phyloP scores from a whole-genome alignment of 2,888 invertebrate species.

The Pristionchus arcanus region DNA sequence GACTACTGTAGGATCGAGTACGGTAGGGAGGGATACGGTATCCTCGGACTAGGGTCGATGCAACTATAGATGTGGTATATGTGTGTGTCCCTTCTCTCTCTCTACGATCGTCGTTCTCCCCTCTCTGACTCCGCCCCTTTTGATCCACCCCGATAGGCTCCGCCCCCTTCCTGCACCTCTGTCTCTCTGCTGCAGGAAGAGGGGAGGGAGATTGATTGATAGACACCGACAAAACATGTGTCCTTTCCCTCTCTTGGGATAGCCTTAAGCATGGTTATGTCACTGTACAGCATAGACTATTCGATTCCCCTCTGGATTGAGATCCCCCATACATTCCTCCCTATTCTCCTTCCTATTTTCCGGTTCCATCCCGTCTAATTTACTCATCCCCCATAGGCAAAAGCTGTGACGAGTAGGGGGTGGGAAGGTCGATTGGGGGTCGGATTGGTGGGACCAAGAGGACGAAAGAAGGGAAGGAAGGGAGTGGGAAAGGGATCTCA shows the following conservation, averaged over 20 bases:
- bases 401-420: neutral
- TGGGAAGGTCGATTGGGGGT: neutral
- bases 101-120: neutral
- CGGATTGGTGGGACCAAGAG: constrained; percentile 8
- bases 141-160: constrained; percentile 20
- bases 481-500: constrained; percentile 13
- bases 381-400: constrained; percentile 25
- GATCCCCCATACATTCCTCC: neutral
- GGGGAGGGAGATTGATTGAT: neutral
- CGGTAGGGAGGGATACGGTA: constrained; percentile 41
- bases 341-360: neutral
- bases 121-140: constrained; percentile 1
- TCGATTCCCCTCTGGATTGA: neutral
- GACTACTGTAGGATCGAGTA: neutral
- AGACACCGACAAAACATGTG: constrained; percentile 2
- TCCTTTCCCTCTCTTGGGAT: neutral
- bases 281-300: constrained; percentile 35
- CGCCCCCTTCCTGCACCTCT: constrained; percentile 39
- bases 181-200: neutral
- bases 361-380: constrained; percentile 10
- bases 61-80: constrained; percentile 11
- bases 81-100: neutral
- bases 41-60: neutral
- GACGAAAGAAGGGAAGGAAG: neutral
- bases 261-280: constrained; percentile 31